phyloP scores from a whole-genome alignment of 2,113 vertebrate genomes.

The Silurus asotus region DNA sequence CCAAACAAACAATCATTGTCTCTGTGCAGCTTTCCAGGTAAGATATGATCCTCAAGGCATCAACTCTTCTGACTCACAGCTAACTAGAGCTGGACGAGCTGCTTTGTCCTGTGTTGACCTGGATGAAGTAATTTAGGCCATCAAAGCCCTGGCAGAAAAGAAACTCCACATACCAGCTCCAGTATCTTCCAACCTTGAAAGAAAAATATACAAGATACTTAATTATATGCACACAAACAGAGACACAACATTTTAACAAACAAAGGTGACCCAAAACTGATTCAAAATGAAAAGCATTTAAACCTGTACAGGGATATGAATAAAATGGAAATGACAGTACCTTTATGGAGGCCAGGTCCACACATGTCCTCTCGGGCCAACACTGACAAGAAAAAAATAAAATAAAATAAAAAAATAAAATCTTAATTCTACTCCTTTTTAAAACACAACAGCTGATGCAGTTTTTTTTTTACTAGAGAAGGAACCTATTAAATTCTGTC shows the following conservation, averaged over 20 bases:
- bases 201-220: slow-evolving; percentile 37
- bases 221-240: not conserved
- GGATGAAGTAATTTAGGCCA: slow-evolving; percentile 82
- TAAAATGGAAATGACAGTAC: slow-evolving; percentile 67
- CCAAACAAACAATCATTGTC: slow-evolving; percentile 24
- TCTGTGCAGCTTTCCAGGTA: not conserved
- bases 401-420: slow-evolving; percentile 54
- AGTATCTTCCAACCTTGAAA: slow-evolving; percentile 74
- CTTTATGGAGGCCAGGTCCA: slow-evolving; percentile 80
- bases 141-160: slow-evolving; percentile 80
- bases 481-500: slow-evolving; percentile 62
- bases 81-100: slow-evolving; percentile 22
- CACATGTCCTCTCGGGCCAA: slow-evolving; percentile 69
- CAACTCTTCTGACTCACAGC: not conserved
- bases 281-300: slow-evolving; percentile 30
- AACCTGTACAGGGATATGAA: slow-evolving; percentile 19
- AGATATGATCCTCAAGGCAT: not conserved
- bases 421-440: slow-evolving; percentile 51
- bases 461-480: slow-evolving; percentile 51
- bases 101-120: slow-evolving; percentile 73
- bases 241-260: not conserved
- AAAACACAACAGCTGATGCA: slow-evolving; percentile 53
- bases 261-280: not conserved
- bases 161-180: slow-evolving; percentile 88
- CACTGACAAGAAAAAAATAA: slow-evolving; percentile 70